Evolutionary conservation across 2,113 vertebrate species (phyloP).

Genomic region (Oncorhynchus mykiss): DNA sequence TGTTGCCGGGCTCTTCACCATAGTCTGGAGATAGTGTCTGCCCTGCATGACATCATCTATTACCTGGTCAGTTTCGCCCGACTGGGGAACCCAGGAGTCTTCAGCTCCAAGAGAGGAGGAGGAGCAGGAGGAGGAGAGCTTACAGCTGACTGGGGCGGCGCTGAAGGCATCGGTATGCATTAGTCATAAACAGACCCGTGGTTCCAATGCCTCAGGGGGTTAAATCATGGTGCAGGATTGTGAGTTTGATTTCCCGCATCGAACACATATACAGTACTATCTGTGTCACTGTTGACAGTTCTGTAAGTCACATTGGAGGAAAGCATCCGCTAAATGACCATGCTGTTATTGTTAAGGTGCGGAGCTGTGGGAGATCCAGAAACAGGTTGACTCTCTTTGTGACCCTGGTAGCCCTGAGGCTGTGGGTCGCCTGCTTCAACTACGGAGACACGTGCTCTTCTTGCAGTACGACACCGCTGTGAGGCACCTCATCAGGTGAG

Average conservation of each 20-base stretch:
- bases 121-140: slow-evolving; percentile 14
- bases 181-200: not conserved
- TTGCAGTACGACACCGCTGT: slow-evolving; percentile 70
- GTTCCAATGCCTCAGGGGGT: too few species aligned
- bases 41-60: slow-evolving; percentile 69
- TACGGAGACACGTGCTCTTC: slow-evolving; percentile 70
- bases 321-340: not conserved
- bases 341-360: slow-evolving; percentile 45
- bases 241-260: too few species aligned
- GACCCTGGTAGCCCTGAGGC: slow-evolving; percentile 63
- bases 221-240: too few species aligned
- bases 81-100: slow-evolving; percentile 61
- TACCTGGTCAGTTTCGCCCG: slow-evolving; percentile 74
- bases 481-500: slow-evolving; percentile 67
- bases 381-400: slow-evolving; percentile 67
- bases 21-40: slow-evolving; percentile 63
- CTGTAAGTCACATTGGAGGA: not conserved
- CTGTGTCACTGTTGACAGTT: too few species aligned
- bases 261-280: too few species aligned
- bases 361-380: slow-evolving; percentile 74
- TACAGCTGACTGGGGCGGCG: slow-evolving; percentile 66
- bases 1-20: slow-evolving; percentile 60
- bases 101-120: slow-evolving; percentile 40
- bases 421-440: slow-evolving; percentile 59
- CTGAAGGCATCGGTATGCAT: slow-evolving; percentile 60